Evolutionary conservation across 1,140 invertebrate species (phyloP).

Genomic region (Drosophila insularis): DNA sequence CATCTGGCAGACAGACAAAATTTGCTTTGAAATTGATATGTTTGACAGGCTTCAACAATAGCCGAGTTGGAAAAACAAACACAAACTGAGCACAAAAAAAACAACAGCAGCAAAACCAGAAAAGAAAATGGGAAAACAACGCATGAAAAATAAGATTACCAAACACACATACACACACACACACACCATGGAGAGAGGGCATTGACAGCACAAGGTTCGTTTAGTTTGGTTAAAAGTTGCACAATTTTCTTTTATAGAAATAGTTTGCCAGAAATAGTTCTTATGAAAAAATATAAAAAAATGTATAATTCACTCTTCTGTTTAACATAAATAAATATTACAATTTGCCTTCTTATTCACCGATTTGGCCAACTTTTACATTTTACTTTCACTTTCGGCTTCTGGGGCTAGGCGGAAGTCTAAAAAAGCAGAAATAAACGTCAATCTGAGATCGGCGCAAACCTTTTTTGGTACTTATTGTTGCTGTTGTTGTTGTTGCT

Average conservation of each 20-base stretch:
- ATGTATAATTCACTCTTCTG: no score
- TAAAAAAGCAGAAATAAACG: background rate
- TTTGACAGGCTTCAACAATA: slow-evolving; percentile 67
- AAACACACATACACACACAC: background rate
- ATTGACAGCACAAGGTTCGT: background rate
- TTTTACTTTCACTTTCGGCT: slow-evolving; percentile 5
- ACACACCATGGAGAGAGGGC: background rate
- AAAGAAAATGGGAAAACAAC: background rate
- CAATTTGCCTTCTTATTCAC: no score
- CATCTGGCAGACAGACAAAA: slow-evolving; percentile 24
- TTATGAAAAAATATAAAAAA: no score
- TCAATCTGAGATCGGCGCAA: slow-evolving; percentile 1
- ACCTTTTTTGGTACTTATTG: background rate
- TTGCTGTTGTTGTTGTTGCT: slow-evolving; percentile 14
- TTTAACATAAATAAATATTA: no score
- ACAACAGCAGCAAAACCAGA: no score
- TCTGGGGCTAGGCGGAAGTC: background rate
- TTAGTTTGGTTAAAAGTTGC: background rate
- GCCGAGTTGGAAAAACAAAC: slow-evolving; percentile 33
- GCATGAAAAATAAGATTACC: slow-evolving; percentile 1
- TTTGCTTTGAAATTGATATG: slow-evolving; percentile 74
- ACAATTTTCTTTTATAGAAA: background rate
- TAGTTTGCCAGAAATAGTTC: background rate
- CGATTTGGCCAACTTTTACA: background rate
- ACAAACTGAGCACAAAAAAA: slow-evolving; percentile 37